These are phyloP conservation scores for Bryconaethiops microstoma DNA, from an alignment of 2,797 vertebrate genomes.

Conservation along the genomic window DNA sequence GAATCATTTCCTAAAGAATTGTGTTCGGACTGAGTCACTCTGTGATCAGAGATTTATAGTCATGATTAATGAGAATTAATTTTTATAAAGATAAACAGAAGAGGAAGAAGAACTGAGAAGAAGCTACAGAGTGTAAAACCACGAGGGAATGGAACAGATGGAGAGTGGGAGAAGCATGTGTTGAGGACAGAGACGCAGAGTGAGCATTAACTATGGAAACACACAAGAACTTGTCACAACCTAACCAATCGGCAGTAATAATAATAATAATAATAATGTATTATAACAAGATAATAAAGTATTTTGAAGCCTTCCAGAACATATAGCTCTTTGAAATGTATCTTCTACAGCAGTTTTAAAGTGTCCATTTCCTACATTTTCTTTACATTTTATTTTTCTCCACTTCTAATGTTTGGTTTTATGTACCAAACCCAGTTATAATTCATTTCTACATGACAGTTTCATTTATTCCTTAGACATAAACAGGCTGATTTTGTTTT, in stretches of 20 bases:
- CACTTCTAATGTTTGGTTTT: too few relatives aligned
- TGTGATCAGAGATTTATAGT: too few relatives aligned
- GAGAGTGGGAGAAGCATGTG: conserved; percentile 19
- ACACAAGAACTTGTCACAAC: background rate
- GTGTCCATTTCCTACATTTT: too few relatives aligned
- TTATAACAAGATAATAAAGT: background rate
- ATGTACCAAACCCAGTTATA: too few relatives aligned
- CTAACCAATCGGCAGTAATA: background rate
- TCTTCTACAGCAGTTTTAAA: too few relatives aligned
- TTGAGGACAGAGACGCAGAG: conserved; percentile 13
- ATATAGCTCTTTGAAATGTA: too few relatives aligned
- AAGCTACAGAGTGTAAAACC: background rate
- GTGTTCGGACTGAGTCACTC: background rate
- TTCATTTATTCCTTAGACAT: too few relatives aligned
- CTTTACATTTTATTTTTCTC: too few relatives aligned
- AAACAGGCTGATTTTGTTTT: too few relatives aligned
- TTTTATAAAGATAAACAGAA: background rate
- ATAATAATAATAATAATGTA: background rate
- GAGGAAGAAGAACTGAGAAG: background rate
- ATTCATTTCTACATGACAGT: too few relatives aligned
- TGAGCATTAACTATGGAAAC: background rate
- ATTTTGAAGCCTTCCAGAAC: background rate
- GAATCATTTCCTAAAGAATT: background rate
- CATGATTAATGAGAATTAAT: background rate
- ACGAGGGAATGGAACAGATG: background rate